A percentile compares a stretch with the other conserved stretches of the same genome.
Evolutionary conservation across 64 coral and sea anemone species (phyloP).

Genomic region (Anthopleura sola): DNA sequence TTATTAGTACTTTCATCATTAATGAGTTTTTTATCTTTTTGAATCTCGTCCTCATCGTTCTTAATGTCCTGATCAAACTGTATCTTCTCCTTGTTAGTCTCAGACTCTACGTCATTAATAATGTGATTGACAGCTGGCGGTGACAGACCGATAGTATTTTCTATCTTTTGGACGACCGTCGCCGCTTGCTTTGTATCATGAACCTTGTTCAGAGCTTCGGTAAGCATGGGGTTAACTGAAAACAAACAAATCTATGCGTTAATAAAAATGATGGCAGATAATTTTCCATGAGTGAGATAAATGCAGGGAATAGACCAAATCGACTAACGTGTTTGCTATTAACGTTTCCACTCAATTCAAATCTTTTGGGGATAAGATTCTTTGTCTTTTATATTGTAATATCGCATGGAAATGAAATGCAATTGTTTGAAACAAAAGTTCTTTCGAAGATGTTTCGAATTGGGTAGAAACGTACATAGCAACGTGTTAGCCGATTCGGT

Average conservation of each 20-base stretch:
- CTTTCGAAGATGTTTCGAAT: no score
- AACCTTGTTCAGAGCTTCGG: slow-evolving; percentile 34
- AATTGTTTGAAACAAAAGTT: no score
- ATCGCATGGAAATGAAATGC: no score
- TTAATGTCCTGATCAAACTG: slow-evolving; percentile 37
- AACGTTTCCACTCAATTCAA: no score
- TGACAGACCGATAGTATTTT: slow-evolving; percentile 54
- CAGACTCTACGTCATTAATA: slow-evolving; percentile 43
- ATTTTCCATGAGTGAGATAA: neutral
- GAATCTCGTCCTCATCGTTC: slow-evolving; percentile 36
- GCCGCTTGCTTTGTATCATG: slow-evolving; percentile 38
- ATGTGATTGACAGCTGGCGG: slow-evolving; percentile 46
- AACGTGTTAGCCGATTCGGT: no score
- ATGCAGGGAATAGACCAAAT: neutral
- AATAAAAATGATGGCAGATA: neutral
- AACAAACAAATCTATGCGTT: neutral
- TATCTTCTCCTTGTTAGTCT: slow-evolving; percentile 36
- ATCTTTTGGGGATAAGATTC: no score
- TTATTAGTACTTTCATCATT: neutral
- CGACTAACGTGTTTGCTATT: no score
- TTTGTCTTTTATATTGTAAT: no score
- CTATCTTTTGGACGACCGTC: slow-evolving; percentile 49
- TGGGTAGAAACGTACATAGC: no score
- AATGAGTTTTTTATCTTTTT: slow-evolving; percentile 36
- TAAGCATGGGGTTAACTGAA: slow-evolving; percentile 42